Base-by-base conservation (phyloP, 2,888 invertebrate genomes). In the Cetonia aurata region DNA sequence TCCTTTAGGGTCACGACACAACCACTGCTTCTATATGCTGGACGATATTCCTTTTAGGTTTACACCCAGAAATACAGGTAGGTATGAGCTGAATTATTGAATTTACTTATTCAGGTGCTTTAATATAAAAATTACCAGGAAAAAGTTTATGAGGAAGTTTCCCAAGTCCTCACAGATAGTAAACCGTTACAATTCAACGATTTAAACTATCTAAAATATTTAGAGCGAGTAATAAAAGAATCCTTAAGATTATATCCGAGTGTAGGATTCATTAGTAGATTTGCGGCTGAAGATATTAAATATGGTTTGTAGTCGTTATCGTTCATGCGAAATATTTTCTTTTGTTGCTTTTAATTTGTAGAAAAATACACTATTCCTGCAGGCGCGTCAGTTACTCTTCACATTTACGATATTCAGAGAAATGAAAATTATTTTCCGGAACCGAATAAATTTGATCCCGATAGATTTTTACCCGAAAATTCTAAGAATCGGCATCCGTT, bases 401-500 rank as follows among this genome's bases (percentile, higher is more conserved):
- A 73, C 6, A 74, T 77, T 42, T 73, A 73, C 67, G 55, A 88
- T 76, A 84, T 91, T 50, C 92, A 92, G 79, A 88, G 92, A 69
- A 88, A 88, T 71, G 83, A 88, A 0, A 85, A 88, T 73, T 87
- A 89, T 79, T 92, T 89, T 80, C 86, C 89, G 60, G 86, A 92
- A 80, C 75, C 75, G 1, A 69, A 73, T 91, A 79, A 91, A 91
- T 81, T 92, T 91, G 86, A 82, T 91, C 92, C 92, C 0, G 78
- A 92, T 78, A 91, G 92, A 80, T 92, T 92, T 86, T 81, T 91
- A 41, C 90, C 91, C 0, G 91, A 92, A 77, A 90, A 89, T 71
- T 89, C 89, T 13, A 88, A 89, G 46, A 89, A 89, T 72, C 86
- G 92, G 59, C 92, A 92, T 75, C 92, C 91, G 79, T 92, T 92